These are phyloP conservation scores for Pseudorhombus dupliciocellatus DNA, from an alignment of 2,113 vertebrate genomes.

Conservation along the genomic window DNA sequence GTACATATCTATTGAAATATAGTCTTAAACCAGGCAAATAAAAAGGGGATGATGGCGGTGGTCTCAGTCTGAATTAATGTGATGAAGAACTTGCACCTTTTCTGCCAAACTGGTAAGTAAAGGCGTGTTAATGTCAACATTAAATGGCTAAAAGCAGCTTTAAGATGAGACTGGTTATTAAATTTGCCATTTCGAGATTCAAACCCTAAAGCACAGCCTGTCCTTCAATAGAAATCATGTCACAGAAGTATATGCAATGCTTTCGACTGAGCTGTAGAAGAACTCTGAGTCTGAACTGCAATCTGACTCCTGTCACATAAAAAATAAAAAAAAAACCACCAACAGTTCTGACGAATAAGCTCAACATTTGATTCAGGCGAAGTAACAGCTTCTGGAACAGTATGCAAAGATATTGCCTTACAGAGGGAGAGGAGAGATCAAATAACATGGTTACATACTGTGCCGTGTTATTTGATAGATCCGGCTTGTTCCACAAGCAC, in stretches of 20 bases:
- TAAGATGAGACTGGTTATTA: neutral
- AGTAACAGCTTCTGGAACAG: conserved; percentile 50
- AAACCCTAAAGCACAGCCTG: neutral
- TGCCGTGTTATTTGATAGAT: conserved; percentile 70
- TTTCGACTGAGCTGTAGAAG: neutral
- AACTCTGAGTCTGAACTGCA: conserved; percentile 18
- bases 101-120: neutral
- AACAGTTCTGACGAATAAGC: conserved; percentile 33
- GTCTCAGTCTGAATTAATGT: too few species aligned
- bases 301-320: conserved; percentile 8
- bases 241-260: neutral
- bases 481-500: conserved; percentile 54
- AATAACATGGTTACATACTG: conserved; percentile 69
- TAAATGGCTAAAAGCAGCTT: neutral
- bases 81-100: neutral
- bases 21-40: too few species aligned
- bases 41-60: too few species aligned
- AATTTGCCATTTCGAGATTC: neutral
- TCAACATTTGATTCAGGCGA: conserved; percentile 42
- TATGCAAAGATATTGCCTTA: conserved; percentile 65
- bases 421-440: conserved; percentile 52
- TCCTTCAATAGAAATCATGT: neutral
- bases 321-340: conserved; percentile 24
- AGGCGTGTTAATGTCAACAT: too few species aligned
- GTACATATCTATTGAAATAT: neutral